A percentile compares a stretch with the other conserved stretches of the same genome.
Conservation (phyloP, 2,797 vertebrate genomes). For the Acipenser oxyrinchus region DNA sequence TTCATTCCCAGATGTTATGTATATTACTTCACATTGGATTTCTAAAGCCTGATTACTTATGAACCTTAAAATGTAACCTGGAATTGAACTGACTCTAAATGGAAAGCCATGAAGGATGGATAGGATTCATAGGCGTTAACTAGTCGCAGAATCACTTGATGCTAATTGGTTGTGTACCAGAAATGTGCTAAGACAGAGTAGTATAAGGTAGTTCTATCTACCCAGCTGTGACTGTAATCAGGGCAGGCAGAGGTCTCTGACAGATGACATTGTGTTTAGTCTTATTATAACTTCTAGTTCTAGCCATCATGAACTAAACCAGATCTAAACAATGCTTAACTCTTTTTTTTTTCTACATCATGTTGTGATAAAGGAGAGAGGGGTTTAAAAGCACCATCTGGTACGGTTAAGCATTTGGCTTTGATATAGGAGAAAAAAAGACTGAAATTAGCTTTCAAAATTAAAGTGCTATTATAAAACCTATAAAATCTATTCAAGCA, state of each 20-base stretch:
- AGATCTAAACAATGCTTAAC: too few relatives aligned
- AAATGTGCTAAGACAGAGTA: conserved; percentile 13
- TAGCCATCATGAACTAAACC: too few relatives aligned
- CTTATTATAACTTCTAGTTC: too few relatives aligned
- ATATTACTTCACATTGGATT: conserved; percentile 7
- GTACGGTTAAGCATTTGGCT: too few relatives aligned
- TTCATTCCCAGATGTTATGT: conserved; percentile 21
- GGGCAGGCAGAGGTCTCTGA: conserved; percentile 63
- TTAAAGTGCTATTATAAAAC: too few relatives aligned
- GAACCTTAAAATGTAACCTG: conserved; percentile 23
- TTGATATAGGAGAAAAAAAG: too few relatives aligned
- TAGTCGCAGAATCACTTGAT: neutral
- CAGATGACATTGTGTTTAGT: conserved; percentile 48
- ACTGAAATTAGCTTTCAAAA: too few relatives aligned
- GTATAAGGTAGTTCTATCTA: conserved; percentile 24
- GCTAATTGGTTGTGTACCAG: conserved; percentile 19
- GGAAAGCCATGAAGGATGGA: neutral
- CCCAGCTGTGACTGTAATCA: conserved; percentile 59
- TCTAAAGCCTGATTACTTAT: conserved; percentile 7
- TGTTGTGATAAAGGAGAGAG: too few relatives aligned
- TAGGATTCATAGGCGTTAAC: neutral
- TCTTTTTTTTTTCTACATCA: too few relatives aligned
- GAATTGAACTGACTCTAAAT: conserved; percentile 30
- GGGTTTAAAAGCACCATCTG: too few relatives aligned
- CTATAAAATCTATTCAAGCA: too few relatives aligned